phyloP scores from a whole-genome alignment of 2,797 vertebrate species.

The Cyclopterus lumpus region DNA sequence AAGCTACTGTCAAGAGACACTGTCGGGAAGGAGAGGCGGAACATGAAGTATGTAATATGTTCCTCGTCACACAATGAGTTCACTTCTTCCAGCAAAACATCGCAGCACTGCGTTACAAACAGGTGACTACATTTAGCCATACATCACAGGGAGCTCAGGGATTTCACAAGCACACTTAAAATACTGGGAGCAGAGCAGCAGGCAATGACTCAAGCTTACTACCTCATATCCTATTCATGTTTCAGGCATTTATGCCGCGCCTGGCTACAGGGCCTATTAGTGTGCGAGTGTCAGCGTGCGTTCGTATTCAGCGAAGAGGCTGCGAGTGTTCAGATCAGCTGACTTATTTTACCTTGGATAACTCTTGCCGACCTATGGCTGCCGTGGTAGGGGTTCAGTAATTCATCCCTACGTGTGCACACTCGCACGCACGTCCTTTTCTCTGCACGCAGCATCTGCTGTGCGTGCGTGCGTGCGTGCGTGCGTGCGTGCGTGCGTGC shows the following conservation, averaged over 20 bases:
- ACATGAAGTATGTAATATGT: slow-evolving; percentile 15
- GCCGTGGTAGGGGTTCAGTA: slow-evolving; percentile 15
- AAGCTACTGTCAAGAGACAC: slow-evolving; percentile 5
- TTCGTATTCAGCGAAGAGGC: slow-evolving; percentile 10
- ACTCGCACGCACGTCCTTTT: no score
- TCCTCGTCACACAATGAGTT: slow-evolving; percentile 35
- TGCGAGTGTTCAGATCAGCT: slow-evolving; percentile 49
- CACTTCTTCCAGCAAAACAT: slow-evolving; percentile 50
- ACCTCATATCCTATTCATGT: slow-evolving; percentile 65
- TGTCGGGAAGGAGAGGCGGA: slow-evolving; percentile 7
- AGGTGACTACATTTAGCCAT: slow-evolving; percentile 45
- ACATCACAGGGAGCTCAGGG: slow-evolving; percentile 54
- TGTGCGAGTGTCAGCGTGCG: slow-evolving; percentile 18
- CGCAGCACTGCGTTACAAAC: slow-evolving; percentile 23
- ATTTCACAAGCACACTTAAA: slow-evolving; percentile 65
- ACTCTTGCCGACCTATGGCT: slow-evolving; percentile 23
- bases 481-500: no score
- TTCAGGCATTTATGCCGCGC: slow-evolving; percentile 52
- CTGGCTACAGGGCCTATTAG: slow-evolving; percentile 26
- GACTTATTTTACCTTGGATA: slow-evolving; percentile 45
- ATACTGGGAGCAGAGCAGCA: slow-evolving; percentile 55
- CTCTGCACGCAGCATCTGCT: no score
- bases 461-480: not conserved
- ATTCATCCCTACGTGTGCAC: not conserved
- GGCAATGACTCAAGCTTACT: slow-evolving; percentile 56